Evolutionary conservation across 2,797 vertebrate genomes (phyloP), one percentile per base, ranked within the genome.

Genomic region (Gadopsis bispinosus): DNA sequence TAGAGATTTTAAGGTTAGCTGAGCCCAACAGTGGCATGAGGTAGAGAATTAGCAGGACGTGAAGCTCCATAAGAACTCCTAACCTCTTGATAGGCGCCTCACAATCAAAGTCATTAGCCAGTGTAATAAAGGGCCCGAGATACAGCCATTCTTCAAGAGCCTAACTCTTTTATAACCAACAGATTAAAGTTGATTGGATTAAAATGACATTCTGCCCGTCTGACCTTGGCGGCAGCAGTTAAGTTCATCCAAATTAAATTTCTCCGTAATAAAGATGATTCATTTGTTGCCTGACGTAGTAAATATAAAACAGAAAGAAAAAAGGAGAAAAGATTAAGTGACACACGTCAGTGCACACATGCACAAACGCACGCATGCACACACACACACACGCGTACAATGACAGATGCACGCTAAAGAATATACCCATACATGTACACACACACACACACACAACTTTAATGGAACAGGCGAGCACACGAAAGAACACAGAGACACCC

Each of bases 161-260:
- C 93, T 94, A 95, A 95, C 94, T 95, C 94, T 95, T 95, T 95
- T 95, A 95, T 95, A 95, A 95, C 92, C 91, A 94, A 95, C 94
- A 95, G 94, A 96, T 95, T 95, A 95, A 94, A 96, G 92, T 94
- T 95, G 93, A 96, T 96, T 95, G 94, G 94, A 95, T 96, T 95
- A 96, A 95, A 96, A 96, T 95, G 92, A 92, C 94, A 96, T 95
- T 95, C 95, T 93, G 86, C 91, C 94, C 87, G 93, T 93, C 93
- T 95, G 95, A 95, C 95, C 95, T 96, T 95, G 95, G 92, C 92
- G 88, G 90, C 92, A 88, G 93, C 92, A 93, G 94, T 95, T 95
- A 95, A 93, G 93, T 95, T 95, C 92, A 94, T 94, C 93, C 94
- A 95, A 96, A 96, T 96, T 94, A 94, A 94, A 95, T 95, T 95